These are phyloP conservation scores for Marmota monax DNA, from an alignment of 2,113 vertebrate species.

Conservation along the genomic window DNA sequence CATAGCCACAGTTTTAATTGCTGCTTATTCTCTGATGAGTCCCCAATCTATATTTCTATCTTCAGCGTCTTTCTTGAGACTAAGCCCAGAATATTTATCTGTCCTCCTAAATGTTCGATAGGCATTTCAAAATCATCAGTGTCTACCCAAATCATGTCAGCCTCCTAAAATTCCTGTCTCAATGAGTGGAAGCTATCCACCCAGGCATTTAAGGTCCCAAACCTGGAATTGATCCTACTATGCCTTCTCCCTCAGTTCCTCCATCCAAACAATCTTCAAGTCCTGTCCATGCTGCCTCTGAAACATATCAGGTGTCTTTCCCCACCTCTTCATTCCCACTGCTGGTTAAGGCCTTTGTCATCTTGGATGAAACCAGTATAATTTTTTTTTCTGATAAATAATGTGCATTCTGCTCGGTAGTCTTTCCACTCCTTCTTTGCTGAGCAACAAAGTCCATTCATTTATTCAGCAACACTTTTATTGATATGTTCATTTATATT, in stretches of 20 bases:
- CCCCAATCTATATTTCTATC: neutral
- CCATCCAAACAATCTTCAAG: neutral
- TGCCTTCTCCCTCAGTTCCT: neutral
- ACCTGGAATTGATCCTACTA: neutral
- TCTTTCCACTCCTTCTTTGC: neutral
- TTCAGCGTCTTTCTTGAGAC: neutral
- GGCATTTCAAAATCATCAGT: slow-evolving; percentile 12
- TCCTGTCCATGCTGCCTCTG: neutral
- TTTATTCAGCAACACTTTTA: too few species aligned
- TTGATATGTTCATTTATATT: too few species aligned
- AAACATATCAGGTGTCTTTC: neutral
- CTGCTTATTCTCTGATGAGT: neutral
- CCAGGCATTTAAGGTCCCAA: neutral
- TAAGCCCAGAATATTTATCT: neutral
- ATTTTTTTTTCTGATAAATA: neutral
- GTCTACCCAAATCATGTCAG: neutral
- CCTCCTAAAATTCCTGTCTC: neutral
- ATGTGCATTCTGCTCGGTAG: neutral
- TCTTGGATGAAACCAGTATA: neutral
- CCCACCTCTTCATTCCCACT: neutral
- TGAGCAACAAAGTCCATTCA: neutral
- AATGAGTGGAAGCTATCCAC: neutral
- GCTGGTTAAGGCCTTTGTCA: neutral
- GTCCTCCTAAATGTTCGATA: neutral
- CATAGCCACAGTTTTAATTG: neutral